Conservation (phyloP, 2,113 vertebrate species). For the Carassius carassius region DNA sequence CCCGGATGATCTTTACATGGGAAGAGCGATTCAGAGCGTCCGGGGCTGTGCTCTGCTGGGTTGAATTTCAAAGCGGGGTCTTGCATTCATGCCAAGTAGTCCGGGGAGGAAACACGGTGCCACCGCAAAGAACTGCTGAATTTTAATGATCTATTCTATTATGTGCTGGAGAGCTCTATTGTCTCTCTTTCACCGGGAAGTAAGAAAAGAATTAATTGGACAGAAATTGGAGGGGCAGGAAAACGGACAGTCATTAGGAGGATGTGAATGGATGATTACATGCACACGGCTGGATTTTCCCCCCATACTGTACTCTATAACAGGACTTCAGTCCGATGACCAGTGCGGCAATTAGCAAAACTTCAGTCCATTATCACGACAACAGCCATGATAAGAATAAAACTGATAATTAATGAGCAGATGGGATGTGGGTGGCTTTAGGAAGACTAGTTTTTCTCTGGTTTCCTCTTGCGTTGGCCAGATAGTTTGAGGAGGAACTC, state of each 20-base stretch:
- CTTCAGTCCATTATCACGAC: constrained; percentile 70
- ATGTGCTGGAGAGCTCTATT: constrained; percentile 85
- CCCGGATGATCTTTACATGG: not conserved
- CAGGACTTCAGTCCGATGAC: constrained; percentile 59
- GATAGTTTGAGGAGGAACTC: constrained; percentile 80
- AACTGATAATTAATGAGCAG: constrained; percentile 77
- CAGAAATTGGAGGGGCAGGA: constrained; percentile 97
- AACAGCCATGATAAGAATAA: constrained; percentile 77
- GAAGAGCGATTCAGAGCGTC: constrained; percentile 7
- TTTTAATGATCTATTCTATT: constrained; percentile 93
- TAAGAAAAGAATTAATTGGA: constrained; percentile 99
- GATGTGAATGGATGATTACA: constrained; percentile 87
- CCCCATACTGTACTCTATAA: constrained; percentile 59
- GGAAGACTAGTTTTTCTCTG: constrained; percentile 75
- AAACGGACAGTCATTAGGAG: constrained; percentile 94
- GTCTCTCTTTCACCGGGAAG: constrained; percentile 95
- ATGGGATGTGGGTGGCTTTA: constrained; percentile 81
- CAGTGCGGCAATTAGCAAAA: constrained; percentile 67
- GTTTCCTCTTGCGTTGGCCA: constrained; percentile 76
- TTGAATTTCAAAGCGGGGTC: constrained; percentile 78
- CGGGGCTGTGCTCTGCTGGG: constrained; percentile 64
- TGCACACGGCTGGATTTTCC: constrained; percentile 78
- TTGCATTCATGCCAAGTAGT: constrained; percentile 82
- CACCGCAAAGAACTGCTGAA: constrained; percentile 85
- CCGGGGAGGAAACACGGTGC: constrained; percentile 80